Percentiles rank a stretch among this genome's conserved stretches.
These are phyloP conservation scores for Andricus quercusramuli DNA, from an alignment of 2,888 invertebrate genomes.

Conservation along the genomic window DNA sequence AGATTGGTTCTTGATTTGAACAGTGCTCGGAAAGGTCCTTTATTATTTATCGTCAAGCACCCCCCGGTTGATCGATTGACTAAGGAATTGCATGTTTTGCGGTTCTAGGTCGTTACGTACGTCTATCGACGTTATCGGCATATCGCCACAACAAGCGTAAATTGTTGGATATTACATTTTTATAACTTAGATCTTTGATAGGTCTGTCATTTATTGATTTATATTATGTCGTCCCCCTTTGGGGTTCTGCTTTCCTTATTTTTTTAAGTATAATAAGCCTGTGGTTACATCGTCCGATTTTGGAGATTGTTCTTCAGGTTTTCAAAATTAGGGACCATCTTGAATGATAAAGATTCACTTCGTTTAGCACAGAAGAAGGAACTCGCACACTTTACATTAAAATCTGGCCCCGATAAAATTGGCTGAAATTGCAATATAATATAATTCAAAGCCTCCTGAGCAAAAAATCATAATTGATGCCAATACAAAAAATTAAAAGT, in stretches of 20 bases:
- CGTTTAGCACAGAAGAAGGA: no score
- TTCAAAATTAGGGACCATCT: no score
- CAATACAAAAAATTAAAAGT: no score
- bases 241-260: neutral
- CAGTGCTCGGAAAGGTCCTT: constrained; percentile 2
- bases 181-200: neutral
- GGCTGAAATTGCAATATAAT: no score
- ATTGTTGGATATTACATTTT: neutral
- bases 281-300: neutral
- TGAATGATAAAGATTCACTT: no score
- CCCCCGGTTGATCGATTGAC: constrained; percentile 8
- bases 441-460: no score
- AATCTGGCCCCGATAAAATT: no score
- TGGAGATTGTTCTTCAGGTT: neutral
- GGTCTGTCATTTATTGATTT: neutral
- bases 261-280: neutral
- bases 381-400: no score
- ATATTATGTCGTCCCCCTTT: neutral
- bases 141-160: neutral
- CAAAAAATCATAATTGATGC: no score
- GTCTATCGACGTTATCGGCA: constrained; percentile 9
- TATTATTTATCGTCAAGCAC: constrained; percentile 16
- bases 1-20: constrained; percentile 19
- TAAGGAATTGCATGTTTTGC: constrained; percentile 20
- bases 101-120: neutral